phyloP scores from a whole-genome alignment of 1,140 invertebrate genomes.

The Lithobius niger region DNA sequence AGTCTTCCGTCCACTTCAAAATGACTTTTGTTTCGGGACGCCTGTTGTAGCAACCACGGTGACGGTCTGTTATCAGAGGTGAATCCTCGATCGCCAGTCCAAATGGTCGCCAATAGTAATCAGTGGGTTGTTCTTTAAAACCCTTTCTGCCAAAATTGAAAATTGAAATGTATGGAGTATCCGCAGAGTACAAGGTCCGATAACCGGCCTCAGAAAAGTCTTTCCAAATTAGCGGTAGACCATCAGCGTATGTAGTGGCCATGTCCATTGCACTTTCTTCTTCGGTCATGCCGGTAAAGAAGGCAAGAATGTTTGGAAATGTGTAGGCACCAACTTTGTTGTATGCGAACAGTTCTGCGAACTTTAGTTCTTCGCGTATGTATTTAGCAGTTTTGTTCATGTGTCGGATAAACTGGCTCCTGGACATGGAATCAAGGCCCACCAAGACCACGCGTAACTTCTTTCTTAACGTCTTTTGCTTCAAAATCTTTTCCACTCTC shows the following conservation, averaged over 20 bases:
- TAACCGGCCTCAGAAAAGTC: slow-evolving; percentile 20
- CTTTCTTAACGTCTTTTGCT: too few species aligned
- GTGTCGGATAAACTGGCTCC: too few species aligned
- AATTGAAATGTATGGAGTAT: slow-evolving; percentile 20
- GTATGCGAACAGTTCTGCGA: too few species aligned
- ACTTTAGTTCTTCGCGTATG: too few species aligned
- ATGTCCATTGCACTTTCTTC: slow-evolving; percentile 12
- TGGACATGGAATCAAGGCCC: too few species aligned
- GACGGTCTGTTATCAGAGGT: not conserved
- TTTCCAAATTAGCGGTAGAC: slow-evolving; percentile 31
- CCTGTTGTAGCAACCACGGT: not conserved
- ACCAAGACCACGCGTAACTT: too few species aligned
- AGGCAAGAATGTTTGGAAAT: slow-evolving; percentile 32
- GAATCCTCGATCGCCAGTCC: slow-evolving; percentile 18
- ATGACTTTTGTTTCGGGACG: not conserved
- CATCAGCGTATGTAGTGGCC: slow-evolving; percentile 23
- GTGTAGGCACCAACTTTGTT: slow-evolving; percentile 54
- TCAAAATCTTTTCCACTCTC: too few species aligned
- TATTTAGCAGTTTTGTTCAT: too few species aligned
- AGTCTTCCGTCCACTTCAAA: slow-evolving; percentile 6
- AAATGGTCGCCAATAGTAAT: slow-evolving; percentile 26
- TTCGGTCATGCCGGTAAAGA: slow-evolving; percentile 20
- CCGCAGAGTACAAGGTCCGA: slow-evolving; percentile 24
- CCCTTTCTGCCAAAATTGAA: slow-evolving; percentile 24
- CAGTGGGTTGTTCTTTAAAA: slow-evolving; percentile 23